Base-by-base conservation (phyloP, 2,797 vertebrate species). In the Novumbra hubbsi region DNA sequence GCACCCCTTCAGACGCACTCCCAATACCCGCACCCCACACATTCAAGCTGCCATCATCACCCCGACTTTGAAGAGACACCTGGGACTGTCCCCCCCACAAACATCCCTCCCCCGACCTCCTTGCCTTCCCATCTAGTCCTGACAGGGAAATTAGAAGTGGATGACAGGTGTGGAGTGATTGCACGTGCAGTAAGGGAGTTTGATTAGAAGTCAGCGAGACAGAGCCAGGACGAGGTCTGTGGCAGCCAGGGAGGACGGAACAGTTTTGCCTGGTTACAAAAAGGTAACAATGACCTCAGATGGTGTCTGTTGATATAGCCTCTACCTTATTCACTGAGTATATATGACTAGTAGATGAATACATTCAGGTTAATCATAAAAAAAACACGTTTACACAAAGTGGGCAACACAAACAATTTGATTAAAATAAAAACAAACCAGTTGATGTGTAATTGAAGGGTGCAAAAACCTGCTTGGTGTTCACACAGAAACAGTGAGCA, bases 1-100 rank as follows among this genome's bases (percentile, higher is more conserved):
- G 89, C 90, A 80, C 55, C 5, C 32, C 85, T 88, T 91, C 89
- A 89, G 78, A 89, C 80, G 30, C 60, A 48, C 48, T 72, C 68
- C 30, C 66, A 62, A 45, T 64, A 62, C 68, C 24, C 19, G 19
- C 41, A 27, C 75, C 67, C 71, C 73, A 73, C 78, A 74, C 78
- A 87, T 82, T 73, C 83, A 38, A 5, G 24, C 70, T 72, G 38
- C 72, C 76, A 75, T 82, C 73, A 74, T 76, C 75, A 65, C 63
- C 80, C 75, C 73, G 75, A 86, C 90, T 92, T 90, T 92, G 90
- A 92, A 90, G 90, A 84, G 73, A 86, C 91, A 93, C 90, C 90
- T 89, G 90, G 11, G 74, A 70, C 19, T 34, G 34, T 45, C 68
- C 77, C 45, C 71, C 49, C 68, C 63, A 45, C 41, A 14, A 2